These are phyloP conservation scores for Drosophila koepferae DNA, from an alignment of 2,888 invertebrate genomes.

Conservation along the genomic window DNA sequence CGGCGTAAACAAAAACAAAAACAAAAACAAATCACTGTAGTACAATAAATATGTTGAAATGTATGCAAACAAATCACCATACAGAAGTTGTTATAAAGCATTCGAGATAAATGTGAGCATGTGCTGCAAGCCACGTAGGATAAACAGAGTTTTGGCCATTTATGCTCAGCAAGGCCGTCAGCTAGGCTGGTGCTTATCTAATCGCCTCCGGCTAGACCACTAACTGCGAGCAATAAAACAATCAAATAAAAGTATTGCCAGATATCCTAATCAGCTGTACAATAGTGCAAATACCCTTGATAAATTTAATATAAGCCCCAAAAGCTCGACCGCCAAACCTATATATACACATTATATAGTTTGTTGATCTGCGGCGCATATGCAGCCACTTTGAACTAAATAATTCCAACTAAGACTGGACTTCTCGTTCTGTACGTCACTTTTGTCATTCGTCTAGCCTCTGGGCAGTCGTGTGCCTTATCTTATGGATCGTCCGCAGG, in stretches of 20 bases:
- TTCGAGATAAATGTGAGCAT: slow-evolving; percentile 13
- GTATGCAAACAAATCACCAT: not conserved
- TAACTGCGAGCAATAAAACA: slow-evolving; percentile 40
- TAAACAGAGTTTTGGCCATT: slow-evolving; percentile 13
- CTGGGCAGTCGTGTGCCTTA: slow-evolving; percentile 14
- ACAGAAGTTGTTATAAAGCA: slow-evolving; percentile 4
- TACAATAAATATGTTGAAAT: not conserved
- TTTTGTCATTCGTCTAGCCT: slow-evolving; percentile 16
- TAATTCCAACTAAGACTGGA: slow-evolving; percentile 51
- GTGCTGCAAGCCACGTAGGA: slow-evolving; percentile 37
- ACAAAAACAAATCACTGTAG: slow-evolving; percentile 31
- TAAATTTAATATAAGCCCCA: slow-evolving; percentile 12
- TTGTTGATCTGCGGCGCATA: slow-evolving; percentile 42
- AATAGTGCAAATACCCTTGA: slow-evolving; percentile 48
- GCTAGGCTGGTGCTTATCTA: slow-evolving; percentile 41
- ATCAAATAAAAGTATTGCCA: slow-evolving; percentile 16
- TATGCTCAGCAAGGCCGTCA: slow-evolving; percentile 49
- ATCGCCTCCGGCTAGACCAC: slow-evolving; percentile 61
- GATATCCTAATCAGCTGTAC: slow-evolving; percentile 41
- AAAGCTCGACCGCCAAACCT: not conserved
- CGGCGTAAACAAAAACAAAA: slow-evolving; percentile 13
- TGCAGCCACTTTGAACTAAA: slow-evolving; percentile 47
- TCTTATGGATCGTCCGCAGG: slow-evolving; percentile 27
- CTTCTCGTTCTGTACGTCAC: slow-evolving; percentile 12
- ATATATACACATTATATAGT: not conserved